Evolutionary conservation across 1,140 invertebrate genomes (phyloP), one percentile per base, ranked within the genome.

Genomic region (Coenobita brevimanus): DNA sequence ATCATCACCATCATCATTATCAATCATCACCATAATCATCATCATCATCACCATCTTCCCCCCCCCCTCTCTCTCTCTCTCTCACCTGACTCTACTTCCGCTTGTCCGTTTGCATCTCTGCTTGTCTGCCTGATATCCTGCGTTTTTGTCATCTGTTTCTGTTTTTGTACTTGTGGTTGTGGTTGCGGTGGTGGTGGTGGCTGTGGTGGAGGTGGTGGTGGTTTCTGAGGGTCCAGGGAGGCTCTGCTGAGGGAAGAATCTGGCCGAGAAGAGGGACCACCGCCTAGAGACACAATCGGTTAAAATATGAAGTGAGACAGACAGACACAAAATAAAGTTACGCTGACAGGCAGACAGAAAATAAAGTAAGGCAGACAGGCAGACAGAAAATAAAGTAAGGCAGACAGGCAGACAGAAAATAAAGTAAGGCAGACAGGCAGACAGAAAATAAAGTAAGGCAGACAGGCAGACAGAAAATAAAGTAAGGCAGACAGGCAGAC

Each of bases 121-220:
- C n/a, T n/a, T n/a, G n/a, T n/a, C n/a, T n/a, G n/a, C n/a, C n/a
- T 64, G 4, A 64, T 6, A 64, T 24, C 6, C 30, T 64, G 21
- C 3, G 62, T 24, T 64, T 3, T 6, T 6, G n/a, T n/a, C 30
- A 30, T 64, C n/a, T 64, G 62, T 64, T n/a, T 64, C n/a, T 64
- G 62, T 64, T n/a, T 64, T n/a, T 64, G 62, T 64, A 30, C 30
- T n/a, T 36, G 69, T 24, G 24, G 30, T 30, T 24, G 69, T 71
- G 69, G 30, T 15, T 36, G n/a, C n/a, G 4, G 64, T 67, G 8
- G 64, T 67, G 64, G 64, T 67, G 64, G 64, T 67, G 64, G 64
- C 30, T n/a, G 6, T 6, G 8, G 64, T 6, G 64, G 6, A 4
- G 6, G 64, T 6, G 64, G 64, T 6, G n/a, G 64, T 6, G 64